Evolutionary conservation across 2,113 vertebrate genomes (phyloP).

Genomic region (Leptosomus discolor): DNA sequence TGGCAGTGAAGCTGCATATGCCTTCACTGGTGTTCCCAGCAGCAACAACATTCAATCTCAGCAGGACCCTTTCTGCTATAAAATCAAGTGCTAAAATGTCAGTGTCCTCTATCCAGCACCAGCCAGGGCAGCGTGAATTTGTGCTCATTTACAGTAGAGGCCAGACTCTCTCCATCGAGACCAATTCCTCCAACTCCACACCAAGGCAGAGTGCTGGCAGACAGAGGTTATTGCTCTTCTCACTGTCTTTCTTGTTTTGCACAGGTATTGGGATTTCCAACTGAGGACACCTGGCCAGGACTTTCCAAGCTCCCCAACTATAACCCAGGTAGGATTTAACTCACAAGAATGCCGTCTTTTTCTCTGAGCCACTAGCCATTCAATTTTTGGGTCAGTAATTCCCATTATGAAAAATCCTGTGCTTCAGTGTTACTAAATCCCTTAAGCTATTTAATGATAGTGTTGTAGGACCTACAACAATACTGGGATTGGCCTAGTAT

Average conservation of each 20-base stretch:
- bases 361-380: not conserved
- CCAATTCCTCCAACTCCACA: not conserved
- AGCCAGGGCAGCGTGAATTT: not conserved
- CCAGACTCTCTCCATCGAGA: not conserved
- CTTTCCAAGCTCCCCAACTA: conserved; percentile 83
- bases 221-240: not conserved
- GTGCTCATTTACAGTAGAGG: not conserved
- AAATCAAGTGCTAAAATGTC: not conserved
- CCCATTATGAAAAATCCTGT: not conserved
- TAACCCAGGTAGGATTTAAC: conserved; percentile 76
- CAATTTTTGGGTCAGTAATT: not conserved
- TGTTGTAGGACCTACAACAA: not conserved
- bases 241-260: conserved; percentile 33
- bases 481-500: not conserved
- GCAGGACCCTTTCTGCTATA: not conserved
- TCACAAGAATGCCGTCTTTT: not conserved
- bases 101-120: not conserved
- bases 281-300: conserved; percentile 86
- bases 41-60: not conserved
- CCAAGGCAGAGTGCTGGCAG: not conserved
- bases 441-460: not conserved
- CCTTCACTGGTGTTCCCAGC: not conserved
- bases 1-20: not conserved
- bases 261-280: conserved; percentile 84
- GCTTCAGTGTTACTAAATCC: not conserved